Conservation (phyloP, 2,888 invertebrate genomes). For the Caradrina kadenii region DNA sequence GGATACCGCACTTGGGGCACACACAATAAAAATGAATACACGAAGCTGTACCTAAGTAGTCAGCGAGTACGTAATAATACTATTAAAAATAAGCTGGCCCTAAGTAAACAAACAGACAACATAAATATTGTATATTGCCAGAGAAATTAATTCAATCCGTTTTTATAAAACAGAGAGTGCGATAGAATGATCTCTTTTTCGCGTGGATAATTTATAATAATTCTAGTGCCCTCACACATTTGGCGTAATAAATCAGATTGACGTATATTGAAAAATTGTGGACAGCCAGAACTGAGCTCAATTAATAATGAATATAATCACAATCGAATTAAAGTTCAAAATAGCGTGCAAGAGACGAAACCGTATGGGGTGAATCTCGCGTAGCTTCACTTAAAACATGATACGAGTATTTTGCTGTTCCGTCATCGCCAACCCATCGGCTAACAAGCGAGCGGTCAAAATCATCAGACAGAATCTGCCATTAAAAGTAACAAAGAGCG, state of each 20-base stretch:
- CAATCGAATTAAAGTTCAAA: no score
- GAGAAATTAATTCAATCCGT: neutral
- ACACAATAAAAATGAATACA: neutral
- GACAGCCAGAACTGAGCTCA: no score
- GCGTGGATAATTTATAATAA: no score
- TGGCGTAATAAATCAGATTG: no score
- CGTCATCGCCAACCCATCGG: neutral
- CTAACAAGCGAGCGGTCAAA: neutral
- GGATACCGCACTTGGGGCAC: slow-evolving; percentile 22
- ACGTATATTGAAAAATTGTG: no score
- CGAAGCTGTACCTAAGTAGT: slow-evolving; percentile 24
- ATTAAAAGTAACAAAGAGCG: slow-evolving; percentile 9
- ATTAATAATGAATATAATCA: no score
- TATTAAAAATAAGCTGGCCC: slow-evolving; percentile 15
- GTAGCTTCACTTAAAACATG: neutral
- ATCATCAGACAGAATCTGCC: no score
- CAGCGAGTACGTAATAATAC: slow-evolving; percentile 24
- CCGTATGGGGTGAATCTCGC: neutral
- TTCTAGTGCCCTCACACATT: no score
- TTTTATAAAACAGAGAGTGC: neutral
- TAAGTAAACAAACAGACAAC: slow-evolving; percentile 27
- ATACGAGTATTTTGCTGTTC: neutral
- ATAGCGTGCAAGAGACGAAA: neutral
- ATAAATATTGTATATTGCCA: neutral
- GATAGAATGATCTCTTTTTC: neutral